A percentile compares a stretch with the other conserved stretches of the same genome.
phyloP scores from a whole-genome alignment of 1,140 invertebrate species.

The Pinna nobilis region DNA sequence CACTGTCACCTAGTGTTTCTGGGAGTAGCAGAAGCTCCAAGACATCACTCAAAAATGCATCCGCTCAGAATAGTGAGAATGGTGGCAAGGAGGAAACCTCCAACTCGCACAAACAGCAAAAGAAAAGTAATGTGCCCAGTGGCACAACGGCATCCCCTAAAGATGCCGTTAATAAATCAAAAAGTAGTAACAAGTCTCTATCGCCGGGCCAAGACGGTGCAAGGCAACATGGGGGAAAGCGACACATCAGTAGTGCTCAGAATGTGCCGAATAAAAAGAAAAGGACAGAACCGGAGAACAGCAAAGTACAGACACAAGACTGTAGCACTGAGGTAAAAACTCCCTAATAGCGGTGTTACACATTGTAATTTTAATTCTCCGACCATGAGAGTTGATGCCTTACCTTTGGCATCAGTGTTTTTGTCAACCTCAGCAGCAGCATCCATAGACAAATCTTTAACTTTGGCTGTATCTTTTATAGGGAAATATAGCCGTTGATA shows the following conservation, averaged over 20 bases:
- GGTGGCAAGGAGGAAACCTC: not conserved
- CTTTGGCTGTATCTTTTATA: too few species aligned
- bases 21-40: not conserved
- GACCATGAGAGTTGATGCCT: not conserved
- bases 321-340: slow-evolving; percentile 29
- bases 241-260: not conserved
- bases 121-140: not conserved
- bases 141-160: not conserved
- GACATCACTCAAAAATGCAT: not conserved
- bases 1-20: not conserved
- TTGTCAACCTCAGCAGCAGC: too few species aligned
- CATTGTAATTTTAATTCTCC: too few species aligned
- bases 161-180: not conserved
- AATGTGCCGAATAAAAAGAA: slow-evolving; percentile 23
- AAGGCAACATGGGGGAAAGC: not conserved
- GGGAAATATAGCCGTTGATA: too few species aligned
- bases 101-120: not conserved
- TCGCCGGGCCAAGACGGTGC: not conserved
- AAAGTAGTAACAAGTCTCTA: not conserved
- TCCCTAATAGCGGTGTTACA: too few species aligned
- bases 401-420: not conserved
- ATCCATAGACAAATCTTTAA: too few species aligned
- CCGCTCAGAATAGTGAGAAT: not conserved
- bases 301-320: slow-evolving; percentile 19
- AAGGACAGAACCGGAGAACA: slow-evolving; percentile 8